Conservation (phyloP, 2,888 invertebrate species). For the Stenodema calcarata region DNA sequence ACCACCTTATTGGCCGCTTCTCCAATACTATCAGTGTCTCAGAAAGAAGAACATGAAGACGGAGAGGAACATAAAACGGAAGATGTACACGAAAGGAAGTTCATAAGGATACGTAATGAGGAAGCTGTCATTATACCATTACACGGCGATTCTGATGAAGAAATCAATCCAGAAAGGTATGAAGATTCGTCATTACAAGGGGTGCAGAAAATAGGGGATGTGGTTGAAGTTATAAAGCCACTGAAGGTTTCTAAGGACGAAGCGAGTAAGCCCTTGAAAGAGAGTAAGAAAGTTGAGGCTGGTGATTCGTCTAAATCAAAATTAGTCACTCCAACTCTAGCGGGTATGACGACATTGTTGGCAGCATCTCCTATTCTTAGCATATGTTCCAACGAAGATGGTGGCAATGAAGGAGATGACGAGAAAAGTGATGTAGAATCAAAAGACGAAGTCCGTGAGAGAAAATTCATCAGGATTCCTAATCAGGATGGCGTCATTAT, state of each 20-base stretch:
- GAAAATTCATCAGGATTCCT: constrained; percentile 51
- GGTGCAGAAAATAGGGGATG: not conserved
- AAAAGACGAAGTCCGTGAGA: constrained; percentile 18
- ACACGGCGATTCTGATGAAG: constrained; percentile 56
- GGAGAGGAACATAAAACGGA: not conserved
- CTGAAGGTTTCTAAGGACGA: not conserved
- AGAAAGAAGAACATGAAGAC: not conserved
- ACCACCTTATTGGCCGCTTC: constrained; percentile 35
- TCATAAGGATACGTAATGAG: constrained; percentile 51
- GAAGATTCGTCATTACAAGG: constrained; percentile 20
- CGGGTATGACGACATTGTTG: constrained; percentile 32
- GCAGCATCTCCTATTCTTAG: constrained; percentile 35
- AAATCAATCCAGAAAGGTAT: constrained; percentile 53
- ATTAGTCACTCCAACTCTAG: constrained; percentile 24
- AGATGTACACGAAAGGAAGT: constrained; percentile 39
- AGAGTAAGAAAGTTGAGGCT: constrained; percentile 39
- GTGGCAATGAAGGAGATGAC: not conserved
- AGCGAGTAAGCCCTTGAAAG: not conserved
- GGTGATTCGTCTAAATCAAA: not conserved
- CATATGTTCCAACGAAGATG: not conserved
- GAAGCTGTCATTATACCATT: constrained; percentile 56
- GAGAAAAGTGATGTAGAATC: not conserved
- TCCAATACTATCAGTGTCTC: not conserved
- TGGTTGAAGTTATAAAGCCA: constrained; percentile 10
- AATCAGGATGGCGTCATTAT: constrained; percentile 55